Evolutionary conservation across 2,888 invertebrate species (phyloP).

Genomic region (Tetropium fuscum): DNA sequence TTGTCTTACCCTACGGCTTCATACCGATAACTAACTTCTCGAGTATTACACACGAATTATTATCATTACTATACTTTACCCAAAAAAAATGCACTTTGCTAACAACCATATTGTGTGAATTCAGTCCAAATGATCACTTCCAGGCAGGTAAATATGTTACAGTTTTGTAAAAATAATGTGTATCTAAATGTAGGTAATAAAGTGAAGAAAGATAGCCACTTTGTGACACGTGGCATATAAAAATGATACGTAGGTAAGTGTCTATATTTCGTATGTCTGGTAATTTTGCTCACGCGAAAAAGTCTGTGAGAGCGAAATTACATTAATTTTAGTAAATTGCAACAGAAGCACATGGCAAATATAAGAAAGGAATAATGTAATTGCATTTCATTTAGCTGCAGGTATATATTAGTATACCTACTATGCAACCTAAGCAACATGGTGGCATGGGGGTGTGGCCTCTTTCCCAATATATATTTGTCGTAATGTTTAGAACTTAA

Average conservation of each 20-base stretch:
- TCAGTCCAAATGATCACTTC: not conserved
- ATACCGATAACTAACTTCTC: no score
- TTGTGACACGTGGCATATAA: conserved; percentile 33
- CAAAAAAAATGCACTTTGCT: no score
- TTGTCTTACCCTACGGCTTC: no score
- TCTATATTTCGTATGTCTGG: conserved; percentile 18
- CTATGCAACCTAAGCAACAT: conserved; percentile 10
- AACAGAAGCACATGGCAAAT: conserved; percentile 28
- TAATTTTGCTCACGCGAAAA: conserved; percentile 34
- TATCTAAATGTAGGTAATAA: conserved; percentile 16
- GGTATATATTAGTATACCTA: not conserved
- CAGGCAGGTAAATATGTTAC: not conserved
- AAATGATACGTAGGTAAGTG: conserved; percentile 21
- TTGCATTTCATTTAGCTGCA: not conserved
- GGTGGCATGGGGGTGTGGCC: conserved; percentile 10
- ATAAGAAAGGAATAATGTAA: conserved; percentile 12
- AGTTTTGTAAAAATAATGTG: no score
- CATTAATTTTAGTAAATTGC: conserved; percentile 30
- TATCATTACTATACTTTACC: no score
- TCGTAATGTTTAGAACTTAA: no score
- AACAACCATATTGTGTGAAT: no score
- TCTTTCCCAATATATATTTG: no score
- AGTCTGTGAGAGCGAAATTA: conserved; percentile 27
- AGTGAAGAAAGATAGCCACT: not conserved
- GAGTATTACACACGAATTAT: no score